Base-by-base conservation (phyloP, 2,113 vertebrate species). In the Clarias macrocephalus region DNA sequence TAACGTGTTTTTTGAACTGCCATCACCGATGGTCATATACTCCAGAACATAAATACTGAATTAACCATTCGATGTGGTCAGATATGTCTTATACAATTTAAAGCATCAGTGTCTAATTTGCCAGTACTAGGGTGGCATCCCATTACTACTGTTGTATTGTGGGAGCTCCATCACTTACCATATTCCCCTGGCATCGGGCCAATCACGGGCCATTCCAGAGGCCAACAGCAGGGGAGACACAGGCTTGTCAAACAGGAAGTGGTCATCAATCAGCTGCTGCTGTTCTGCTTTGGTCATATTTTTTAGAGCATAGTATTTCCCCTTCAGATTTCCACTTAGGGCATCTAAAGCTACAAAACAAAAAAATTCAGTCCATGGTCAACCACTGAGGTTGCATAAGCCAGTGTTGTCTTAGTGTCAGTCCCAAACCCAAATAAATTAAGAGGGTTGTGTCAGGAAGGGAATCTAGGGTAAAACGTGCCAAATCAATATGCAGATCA, bases 211-310 rank as follows among this genome's bases (percentile, higher is more conserved):
- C 98, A 99, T 99, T 72, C 98, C 98, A 28, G 98, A 97, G 68
- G 97, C 96, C 94, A 99, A 92, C 54, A 99, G 95, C 86, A 99
- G 96, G 72, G 98, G 98, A 90, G 98, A 99, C 88, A 99, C 96
- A 0, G 98, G 98, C 92, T 99, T 99, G 93, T 99, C 98, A 68
- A 99, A 99, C 90, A 99, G 95, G 94, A 99, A 99, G 93, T 99
- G 98, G 93, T 99, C 98, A 54, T 99, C 97, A 65, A 99, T 99
- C 85, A 99, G 96, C 95, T 98, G 97, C 94, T 99, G 97, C 92
- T 99, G 98, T 93, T 99, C 98, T 0, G 94, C 95, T 0, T 99
- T 98, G 0, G 96, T 97, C 98, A 99, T 98, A 94, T 96, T 97
- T 93, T 97, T 97, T 93, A 99, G 92, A 66, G 97, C 97, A 87